Conservation (phyloP, 2,888 invertebrate species). For the Andrena marginata region DNA sequence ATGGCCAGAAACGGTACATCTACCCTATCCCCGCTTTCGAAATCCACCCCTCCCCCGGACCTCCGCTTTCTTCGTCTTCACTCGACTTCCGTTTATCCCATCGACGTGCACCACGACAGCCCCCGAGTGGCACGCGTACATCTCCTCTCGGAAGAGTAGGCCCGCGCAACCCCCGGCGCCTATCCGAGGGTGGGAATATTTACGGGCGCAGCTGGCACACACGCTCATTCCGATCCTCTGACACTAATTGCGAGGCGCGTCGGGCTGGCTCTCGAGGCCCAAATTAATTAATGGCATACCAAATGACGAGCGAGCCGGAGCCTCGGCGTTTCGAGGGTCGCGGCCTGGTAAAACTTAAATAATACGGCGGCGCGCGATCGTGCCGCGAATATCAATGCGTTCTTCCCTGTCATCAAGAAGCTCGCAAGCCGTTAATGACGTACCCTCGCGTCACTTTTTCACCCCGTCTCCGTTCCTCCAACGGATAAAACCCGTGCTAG, state of each 20-base stretch:
- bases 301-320: conserved; percentile 53
- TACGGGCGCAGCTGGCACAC: conserved; percentile 16
- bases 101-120: too few species aligned
- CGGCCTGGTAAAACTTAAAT: conserved; percentile 37
- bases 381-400: conserved; percentile 58
- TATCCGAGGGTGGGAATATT: conserved; percentile 18
- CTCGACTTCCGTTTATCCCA: too few species aligned
- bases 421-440: conserved; percentile 27
- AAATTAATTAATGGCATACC: conserved; percentile 67
- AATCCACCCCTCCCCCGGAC: too few species aligned
- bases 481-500: background rate
- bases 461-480: background rate
- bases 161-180: too few species aligned
- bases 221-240: conserved; percentile 42
- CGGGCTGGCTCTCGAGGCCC: conserved; percentile 48
- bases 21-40: too few species aligned
- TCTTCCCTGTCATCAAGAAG: conserved; percentile 26
- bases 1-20: too few species aligned
- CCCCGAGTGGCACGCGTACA: too few species aligned
- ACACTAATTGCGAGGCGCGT: conserved; percentile 59
- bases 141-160: too few species aligned
- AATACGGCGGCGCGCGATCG: conserved; percentile 39
- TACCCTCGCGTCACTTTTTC: background rate
- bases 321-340: conserved; percentile 19
- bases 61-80: too few species aligned